Evolutionary conservation across 2,888 invertebrate species (phyloP).

Genomic region (Schrankia costaestrigalis): DNA sequence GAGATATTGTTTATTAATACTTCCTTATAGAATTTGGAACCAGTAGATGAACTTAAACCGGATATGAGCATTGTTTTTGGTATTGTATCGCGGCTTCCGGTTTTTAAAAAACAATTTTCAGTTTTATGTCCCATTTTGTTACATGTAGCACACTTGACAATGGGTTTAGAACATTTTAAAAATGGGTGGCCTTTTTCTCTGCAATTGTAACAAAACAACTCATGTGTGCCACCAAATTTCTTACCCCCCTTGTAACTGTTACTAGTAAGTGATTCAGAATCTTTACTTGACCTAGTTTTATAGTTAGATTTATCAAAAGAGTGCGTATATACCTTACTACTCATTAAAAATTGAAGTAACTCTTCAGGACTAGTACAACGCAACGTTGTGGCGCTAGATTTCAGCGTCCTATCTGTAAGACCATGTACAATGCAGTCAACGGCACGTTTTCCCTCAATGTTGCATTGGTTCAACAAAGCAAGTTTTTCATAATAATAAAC

Average conservation of each 20-base stretch:
- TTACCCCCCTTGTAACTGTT: not conserved
- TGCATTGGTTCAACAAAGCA: conserved; percentile 14
- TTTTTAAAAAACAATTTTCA: conserved; percentile 1
- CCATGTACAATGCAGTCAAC: not conserved
- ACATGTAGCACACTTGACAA: conserved; percentile 8
- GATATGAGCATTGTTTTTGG: not conserved
- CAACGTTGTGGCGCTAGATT: not conserved
- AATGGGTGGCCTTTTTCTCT: not conserved
- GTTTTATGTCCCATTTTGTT: conserved; percentile 5
- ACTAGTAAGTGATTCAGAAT: not conserved
- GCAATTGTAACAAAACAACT: not conserved
- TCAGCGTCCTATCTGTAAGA: not conserved
- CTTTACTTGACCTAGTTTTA: not conserved
- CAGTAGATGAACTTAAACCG: too few relatives aligned
- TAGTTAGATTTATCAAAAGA: not conserved
- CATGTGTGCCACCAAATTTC: not conserved
- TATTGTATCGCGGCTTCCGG: not conserved
- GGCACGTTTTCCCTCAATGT: conserved; percentile 5
- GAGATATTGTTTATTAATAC: too few relatives aligned
- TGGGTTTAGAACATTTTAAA: conserved; percentile 7
- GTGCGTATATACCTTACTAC: not conserved
- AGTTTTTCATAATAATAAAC: conserved; percentile 18
- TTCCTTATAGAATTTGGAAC: not conserved
- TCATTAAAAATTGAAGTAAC: conserved; percentile 1
- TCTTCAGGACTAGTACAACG: not conserved